A percentile compares a stretch with the other conserved stretches of the same genome.
Evolutionary conservation across 2,888 invertebrate species (phyloP).

Genomic region (Drosophila nigritarsus): DNA sequence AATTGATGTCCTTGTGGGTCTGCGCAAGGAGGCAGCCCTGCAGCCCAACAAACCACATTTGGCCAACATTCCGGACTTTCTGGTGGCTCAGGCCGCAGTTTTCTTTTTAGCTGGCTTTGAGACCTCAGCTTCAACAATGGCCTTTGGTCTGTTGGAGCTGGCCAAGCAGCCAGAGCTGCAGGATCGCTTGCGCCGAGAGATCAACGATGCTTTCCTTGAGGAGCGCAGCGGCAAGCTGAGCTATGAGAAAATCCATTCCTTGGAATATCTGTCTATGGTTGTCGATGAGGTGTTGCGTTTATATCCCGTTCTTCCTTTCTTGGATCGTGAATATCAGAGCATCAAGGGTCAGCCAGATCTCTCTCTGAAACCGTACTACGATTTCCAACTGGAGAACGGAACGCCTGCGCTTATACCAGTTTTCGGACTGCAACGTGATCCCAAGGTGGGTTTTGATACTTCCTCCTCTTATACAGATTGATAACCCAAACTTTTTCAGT

Average conservation of each 20-base stretch:
- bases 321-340: conserved; percentile 82
- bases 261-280: conserved; percentile 85
- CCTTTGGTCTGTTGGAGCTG: conserved; percentile 84
- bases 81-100: conserved; percentile 83
- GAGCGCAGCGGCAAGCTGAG: conserved; percentile 81
- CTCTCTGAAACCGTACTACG: conserved; percentile 78
- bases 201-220: conserved; percentile 80
- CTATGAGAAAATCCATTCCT: conserved; percentile 84
- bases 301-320: conserved; percentile 83
- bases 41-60: conserved; percentile 56
- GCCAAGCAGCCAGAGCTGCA: conserved; percentile 85
- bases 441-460: conserved; percentile 68
- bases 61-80: conserved; percentile 70
- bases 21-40: conserved; percentile 79
- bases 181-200: conserved; percentile 84
- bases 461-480: too few relatives aligned
- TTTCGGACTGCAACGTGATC: conserved; percentile 83
- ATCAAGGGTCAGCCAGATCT: conserved; percentile 56
- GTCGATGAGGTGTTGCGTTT: conserved; percentile 83
- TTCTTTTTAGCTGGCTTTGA: conserved; percentile 84
- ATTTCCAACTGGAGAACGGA: conserved; percentile 75
- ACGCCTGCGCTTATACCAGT: conserved; percentile 83
- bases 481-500: conserved; percentile 52
- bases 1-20: conserved; percentile 85
- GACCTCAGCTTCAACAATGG: conserved; percentile 84